Base-by-base conservation (phyloP, 2,888 invertebrate genomes). In the Strigamia transsilvanica region DNA sequence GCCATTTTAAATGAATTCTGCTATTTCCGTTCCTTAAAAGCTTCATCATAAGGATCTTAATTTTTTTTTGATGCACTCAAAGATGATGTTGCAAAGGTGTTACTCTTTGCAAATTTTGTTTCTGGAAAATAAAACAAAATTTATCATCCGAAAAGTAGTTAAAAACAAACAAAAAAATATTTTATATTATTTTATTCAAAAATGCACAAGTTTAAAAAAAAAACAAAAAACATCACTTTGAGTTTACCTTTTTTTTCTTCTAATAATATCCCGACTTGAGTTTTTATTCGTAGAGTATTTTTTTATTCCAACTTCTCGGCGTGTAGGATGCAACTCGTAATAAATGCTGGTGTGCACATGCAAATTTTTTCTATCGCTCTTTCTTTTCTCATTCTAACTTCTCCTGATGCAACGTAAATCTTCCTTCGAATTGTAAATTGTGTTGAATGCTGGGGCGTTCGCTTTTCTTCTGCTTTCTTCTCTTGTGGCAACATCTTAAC, bases 351-450 rank as follows among this genome's bases (percentile, higher is more conserved):
- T 79, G 78, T 78, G 41, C 79, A 38, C 38, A 79, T 79, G 79
- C 79, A 73, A 73, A 73, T 73, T 73, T 73, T 73, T 73, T 73
- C 80, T 51, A 34, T 80, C 56, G 41, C 56, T 80, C 51, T 42
- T 80, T 34, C 80, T 46, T 42, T 80, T 46, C 38, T 79, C 79
- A 42, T 79, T 79, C 79, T 38, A 79, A 38, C 42, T 79, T 79
- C n/a, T 79, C 73, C 73, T 73, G 73, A 73, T 73, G 73, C 73
- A 73, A 73, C 73, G 73, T 73, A 73, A 73, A 73, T 73, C 73
- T 73, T 73, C 73, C 73, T 73, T 73, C 73, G 73, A 73, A 73
- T 73, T 73, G 73, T 73, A 73, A 73, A 73, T 73, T 73, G 73
- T 73, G 73, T 73, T 73, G 73, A 73, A 32, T 73, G 73, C 32